Evolutionary conservation across 2,797 vertebrate species (phyloP), one percentile per base, ranked within the genome.

Genomic region (Urocyon cinereoargenteus): DNA sequence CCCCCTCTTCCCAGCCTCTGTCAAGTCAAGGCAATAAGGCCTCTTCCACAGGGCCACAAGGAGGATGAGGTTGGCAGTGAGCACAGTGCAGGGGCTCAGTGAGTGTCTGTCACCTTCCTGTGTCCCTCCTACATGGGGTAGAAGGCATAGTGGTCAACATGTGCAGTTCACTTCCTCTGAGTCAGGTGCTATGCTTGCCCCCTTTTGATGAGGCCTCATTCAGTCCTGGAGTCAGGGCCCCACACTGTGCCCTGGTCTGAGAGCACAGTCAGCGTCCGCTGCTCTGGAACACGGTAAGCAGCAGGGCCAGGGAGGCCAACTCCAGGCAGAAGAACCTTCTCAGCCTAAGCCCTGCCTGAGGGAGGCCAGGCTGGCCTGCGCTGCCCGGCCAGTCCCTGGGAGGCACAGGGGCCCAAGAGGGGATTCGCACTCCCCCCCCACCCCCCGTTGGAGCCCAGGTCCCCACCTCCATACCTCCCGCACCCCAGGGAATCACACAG

Each of bases 261-360:
- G 21, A 26, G 22, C 81, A 14, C 18, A 31, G 55, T n/a, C 5
- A 62, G 0, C 22, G 2, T 6, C 4, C 1, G 13, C 24, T 81
- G 15, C 62, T 81, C 34, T n/a, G 79, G 59, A 79, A 14, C 19
- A 15, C 0, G 26, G 5, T 55, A 14, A 72, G 28, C 28, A 79
- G 45, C 18, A 64, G 31, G 49, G 10, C 10, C 0, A 0, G 3
- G 15, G 14, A 8, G 26, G 64, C 5, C 36, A 70, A 28, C 36
- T 79, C 28, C 21, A 13, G 45, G 55, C 19, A 79, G 22, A 64
- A 45, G 81, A 31, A 21, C 5, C n/a, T 31, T 12, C 36, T 24
- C 24, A 4, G 34, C 45, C 92, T 53, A 78, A 73, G 14, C 26
- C 45, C 75, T 31, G 14, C 62, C 75, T 57, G 5, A 18, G 14